Conservation (phyloP, 2,888 invertebrate genomes). For the Zootermopsis nevadensis region DNA sequence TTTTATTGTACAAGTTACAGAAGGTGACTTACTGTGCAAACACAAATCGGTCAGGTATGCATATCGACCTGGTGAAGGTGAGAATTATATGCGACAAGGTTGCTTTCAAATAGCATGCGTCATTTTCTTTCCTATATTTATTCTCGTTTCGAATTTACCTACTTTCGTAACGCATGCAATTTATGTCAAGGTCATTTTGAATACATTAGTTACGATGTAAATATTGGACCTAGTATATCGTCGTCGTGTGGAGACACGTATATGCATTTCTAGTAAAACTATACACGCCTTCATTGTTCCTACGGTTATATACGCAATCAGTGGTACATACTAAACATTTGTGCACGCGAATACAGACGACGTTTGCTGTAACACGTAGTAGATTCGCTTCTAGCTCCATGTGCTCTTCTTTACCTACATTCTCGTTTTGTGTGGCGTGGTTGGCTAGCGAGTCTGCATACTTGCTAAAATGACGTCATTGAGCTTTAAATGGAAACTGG, state of each 20-base stretch:
- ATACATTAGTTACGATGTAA: not conserved
- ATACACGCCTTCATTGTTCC: no score
- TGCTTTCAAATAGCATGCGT: not conserved
- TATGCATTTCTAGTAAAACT: no score
- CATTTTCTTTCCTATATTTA: conserved; percentile 6
- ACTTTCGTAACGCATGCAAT: not conserved
- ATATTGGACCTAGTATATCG: not conserved
- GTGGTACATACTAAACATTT: not conserved
- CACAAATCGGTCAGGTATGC: not conserved
- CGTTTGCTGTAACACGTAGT: not conserved
- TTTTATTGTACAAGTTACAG: no score
- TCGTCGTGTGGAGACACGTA: not conserved
- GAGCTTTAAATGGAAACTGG: conserved; percentile 53
- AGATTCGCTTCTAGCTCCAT: conserved; percentile 23
- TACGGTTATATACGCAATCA: no score
- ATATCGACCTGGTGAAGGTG: not conserved
- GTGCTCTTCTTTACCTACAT: not conserved
- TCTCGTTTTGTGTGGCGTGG: not conserved
- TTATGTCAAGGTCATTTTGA: conserved; percentile 27
- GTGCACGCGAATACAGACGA: conserved; percentile 11
- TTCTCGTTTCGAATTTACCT: conserved; percentile 5
- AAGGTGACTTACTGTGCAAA: no score
- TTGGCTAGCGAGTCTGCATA: conserved; percentile 50
- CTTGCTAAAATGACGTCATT: conserved; percentile 52
- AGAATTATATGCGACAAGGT: not conserved